Conservation (phyloP, 2,797 vertebrate species). For the Danionella dracula region DNA sequence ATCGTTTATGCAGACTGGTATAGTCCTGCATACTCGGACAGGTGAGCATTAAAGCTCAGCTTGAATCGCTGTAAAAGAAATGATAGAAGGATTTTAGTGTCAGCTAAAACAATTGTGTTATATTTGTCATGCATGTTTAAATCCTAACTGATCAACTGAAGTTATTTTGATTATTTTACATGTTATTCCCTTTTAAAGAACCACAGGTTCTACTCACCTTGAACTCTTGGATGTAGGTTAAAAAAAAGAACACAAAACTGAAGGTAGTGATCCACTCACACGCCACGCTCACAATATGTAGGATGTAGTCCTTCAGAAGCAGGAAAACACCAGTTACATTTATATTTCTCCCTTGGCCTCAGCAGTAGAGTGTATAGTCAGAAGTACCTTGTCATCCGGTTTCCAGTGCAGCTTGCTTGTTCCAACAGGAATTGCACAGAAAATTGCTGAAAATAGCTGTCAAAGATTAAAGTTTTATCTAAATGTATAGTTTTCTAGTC, state of each 20-base stretch:
- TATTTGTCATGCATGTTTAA: too few species aligned
- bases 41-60: conserved; percentile 50
- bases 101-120: not conserved
- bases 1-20: not conserved
- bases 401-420: conserved; percentile 71
- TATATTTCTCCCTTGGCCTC: too few species aligned
- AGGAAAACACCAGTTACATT: not conserved
- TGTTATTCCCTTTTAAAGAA: too few species aligned
- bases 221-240: conserved; percentile 89
- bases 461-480: conserved; percentile 40
- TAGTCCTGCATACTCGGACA: conserved; percentile 4
- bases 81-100: conserved; percentile 24
- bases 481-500: not conserved
- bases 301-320: conserved; percentile 71
- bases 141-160: too few species aligned
- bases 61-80: conserved; percentile 60
- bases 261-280: conserved; percentile 91
- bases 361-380: not conserved
- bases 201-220: conserved; percentile 80
- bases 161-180: too few species aligned
- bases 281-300: conserved; percentile 72
- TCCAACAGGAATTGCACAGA: conserved; percentile 69
- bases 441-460: conserved; percentile 61
- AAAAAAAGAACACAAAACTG: conserved; percentile 88
- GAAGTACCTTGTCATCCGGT: conserved; percentile 71